Evolutionary conservation across 1,140 invertebrate genomes (phyloP), one percentile per base, ranked within the genome.

Genomic region (Dreissena polymorpha): DNA sequence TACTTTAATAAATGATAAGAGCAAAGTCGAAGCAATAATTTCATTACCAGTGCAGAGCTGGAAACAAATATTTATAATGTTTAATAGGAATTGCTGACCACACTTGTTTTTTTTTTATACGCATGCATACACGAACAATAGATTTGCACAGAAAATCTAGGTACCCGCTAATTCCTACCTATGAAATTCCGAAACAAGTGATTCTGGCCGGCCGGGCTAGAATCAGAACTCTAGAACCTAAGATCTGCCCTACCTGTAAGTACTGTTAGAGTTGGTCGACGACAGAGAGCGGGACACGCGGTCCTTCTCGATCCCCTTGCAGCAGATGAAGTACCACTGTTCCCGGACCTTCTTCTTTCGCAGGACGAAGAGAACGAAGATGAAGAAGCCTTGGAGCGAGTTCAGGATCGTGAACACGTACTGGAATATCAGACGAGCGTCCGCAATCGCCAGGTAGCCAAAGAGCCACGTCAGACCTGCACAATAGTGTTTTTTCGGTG

Each of bases 401-500:
- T 93, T 94, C 39, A 92, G 79, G 1, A 94, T 87, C 73, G 93
- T 94, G 87, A 94, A 94, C 23, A 94, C 85, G 85, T 94, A 94
- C 75, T 94, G 93, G 84, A 94, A 94, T 7, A 91, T 83, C 0
- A 94, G 74, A 57, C 93, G 88, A 7, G 93, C 91, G 67, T 93
- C 89, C 27, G 93, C 93, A 18, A 94, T 89, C 8, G 94, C 93
- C 49, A 94, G 88, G 51, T 93, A 92, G 10, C 94, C 94, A 53
- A 94, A 91, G 1, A 94, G 87, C 94, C 94, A 95, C 0, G 94
- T 94, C 14, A 94, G 85, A 60, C 94, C 94, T 91, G 86, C 13
- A 84, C 76, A 69, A 69, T 39, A 76, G 16, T 12, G 21, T 10
- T 39, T 39, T 5, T 39, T 39, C 8, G 39, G 39, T 39, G 8